These are phyloP conservation scores for Paratrypauchen microcephalus DNA, from an alignment of 2,797 vertebrate species.

Conservation along the genomic window DNA sequence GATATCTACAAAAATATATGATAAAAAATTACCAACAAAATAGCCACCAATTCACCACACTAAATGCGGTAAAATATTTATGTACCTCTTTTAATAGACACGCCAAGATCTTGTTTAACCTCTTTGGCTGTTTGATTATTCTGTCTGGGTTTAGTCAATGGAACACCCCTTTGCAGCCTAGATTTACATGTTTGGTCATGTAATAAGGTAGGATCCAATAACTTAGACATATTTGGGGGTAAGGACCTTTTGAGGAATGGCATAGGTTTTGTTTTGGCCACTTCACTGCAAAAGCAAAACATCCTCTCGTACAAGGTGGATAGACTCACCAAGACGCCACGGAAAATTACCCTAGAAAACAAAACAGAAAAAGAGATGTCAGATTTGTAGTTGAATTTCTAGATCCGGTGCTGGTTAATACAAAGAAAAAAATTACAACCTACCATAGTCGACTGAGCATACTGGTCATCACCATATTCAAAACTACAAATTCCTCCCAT, in stretches of 20 bases:
- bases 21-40: background rate
- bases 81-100: conserved; percentile 53
- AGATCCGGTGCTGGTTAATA: no score
- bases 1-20: conserved; percentile 26
- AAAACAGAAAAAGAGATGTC: conserved; percentile 2
- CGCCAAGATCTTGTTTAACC: conserved; percentile 64
- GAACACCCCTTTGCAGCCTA: background rate
- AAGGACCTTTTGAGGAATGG: conserved; percentile 67
- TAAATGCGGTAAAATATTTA: conserved; percentile 3
- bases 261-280: conserved; percentile 62
- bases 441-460: conserved; percentile 81
- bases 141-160: background rate
- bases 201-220: conserved; percentile 50
- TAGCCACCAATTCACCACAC: background rate
- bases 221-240: conserved; percentile 59
- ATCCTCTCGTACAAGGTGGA: conserved; percentile 60
- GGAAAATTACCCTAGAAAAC: conserved; percentile 70
- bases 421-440: conserved; percentile 24
- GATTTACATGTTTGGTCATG: conserved; percentile 5
- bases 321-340: conserved; percentile 66
- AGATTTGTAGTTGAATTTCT: background rate
- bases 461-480: conserved; percentile 74
- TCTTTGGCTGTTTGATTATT: background rate
- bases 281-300: conserved; percentile 54
- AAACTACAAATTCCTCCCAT: conserved; percentile 67